Evolutionary conservation across 2,113 vertebrate species (phyloP).

Genomic region (Siphamia tubifer): DNA sequence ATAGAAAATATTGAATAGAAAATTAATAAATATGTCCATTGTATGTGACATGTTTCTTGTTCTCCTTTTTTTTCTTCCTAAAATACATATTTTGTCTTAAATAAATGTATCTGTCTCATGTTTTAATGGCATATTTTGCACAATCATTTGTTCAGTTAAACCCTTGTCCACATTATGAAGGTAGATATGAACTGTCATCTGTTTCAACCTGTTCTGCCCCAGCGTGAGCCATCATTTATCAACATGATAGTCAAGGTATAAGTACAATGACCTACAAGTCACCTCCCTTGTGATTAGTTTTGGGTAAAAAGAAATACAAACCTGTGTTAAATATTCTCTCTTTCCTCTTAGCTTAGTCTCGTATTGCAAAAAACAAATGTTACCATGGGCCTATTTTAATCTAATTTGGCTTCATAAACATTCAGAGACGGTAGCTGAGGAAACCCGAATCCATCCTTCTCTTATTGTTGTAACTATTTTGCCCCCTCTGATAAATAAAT

Average conservation of each 20-base stretch:
- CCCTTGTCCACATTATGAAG: neutral
- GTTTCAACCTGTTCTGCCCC: neutral
- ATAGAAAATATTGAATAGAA: neutral
- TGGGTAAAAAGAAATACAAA: neutral
- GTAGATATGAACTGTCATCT: slow-evolving; percentile 9
- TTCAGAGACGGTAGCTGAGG: neutral
- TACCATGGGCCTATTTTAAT: neutral
- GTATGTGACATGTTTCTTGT: neutral
- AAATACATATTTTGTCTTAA: too few relatives aligned
- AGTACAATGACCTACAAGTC: neutral
- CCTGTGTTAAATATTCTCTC: too few relatives aligned
- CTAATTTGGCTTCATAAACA: neutral
- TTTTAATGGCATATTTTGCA: too few relatives aligned
- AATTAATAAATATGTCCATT: neutral
- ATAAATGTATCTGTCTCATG: too few relatives aligned
- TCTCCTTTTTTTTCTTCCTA: too few relatives aligned
- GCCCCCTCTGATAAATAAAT: too few relatives aligned
- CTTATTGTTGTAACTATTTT: neutral
- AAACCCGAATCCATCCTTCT: neutral
- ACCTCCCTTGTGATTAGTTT: slow-evolving; percentile 11
- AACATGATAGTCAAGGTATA: slow-evolving; percentile 10
- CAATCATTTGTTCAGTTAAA: too few relatives aligned
- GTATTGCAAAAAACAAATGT: neutral
- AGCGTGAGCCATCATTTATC: slow-evolving; percentile 6
- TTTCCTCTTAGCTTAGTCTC: neutral